Percentiles rank a stretch among this genome's conserved stretches.
These are phyloP conservation scores for Eristalis arbustorum DNA, from an alignment of 2,888 invertebrate species.

Conservation along the genomic window DNA sequence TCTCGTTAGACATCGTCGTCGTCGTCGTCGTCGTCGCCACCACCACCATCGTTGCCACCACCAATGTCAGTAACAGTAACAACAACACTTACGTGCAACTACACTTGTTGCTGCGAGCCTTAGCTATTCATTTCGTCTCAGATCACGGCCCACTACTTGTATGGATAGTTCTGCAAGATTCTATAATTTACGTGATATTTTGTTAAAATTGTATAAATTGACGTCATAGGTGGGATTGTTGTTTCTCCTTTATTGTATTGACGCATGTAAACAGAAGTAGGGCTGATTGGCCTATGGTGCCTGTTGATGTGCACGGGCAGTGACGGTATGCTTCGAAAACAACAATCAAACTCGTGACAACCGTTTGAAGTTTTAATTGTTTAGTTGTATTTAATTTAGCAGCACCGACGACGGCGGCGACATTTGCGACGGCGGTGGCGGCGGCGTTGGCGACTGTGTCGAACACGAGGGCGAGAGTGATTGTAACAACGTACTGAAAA, in stretches of 20 bases:
- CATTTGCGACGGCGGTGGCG: background rate
- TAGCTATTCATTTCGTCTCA: background rate
- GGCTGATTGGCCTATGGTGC: constrained; percentile 31
- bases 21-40: background rate
- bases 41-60: background rate
- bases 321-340: constrained; percentile 30
- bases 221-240: constrained; percentile 43
- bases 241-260: constrained; percentile 44
- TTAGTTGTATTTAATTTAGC: constrained; percentile 35
- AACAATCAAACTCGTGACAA: constrained; percentile 51
- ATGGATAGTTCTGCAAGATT: constrained; percentile 1
- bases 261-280: constrained; percentile 48
- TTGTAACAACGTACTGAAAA: constrained; percentile 12
- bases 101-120: constrained; percentile 41
- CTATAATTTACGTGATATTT: constrained; percentile 47
- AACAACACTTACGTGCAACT: constrained; percentile 53
- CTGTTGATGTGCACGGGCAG: constrained; percentile 4
- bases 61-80: constrained; percentile 39
- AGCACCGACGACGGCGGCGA: constrained; percentile 3
- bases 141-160: background rate
- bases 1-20: background rate
- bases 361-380: constrained; percentile 32
- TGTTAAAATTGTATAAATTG: constrained; percentile 47
- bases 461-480: background rate
- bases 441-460: background rate